phyloP scores from a whole-genome alignment of 2,113 vertebrate species.

The Nipponia nippon region DNA sequence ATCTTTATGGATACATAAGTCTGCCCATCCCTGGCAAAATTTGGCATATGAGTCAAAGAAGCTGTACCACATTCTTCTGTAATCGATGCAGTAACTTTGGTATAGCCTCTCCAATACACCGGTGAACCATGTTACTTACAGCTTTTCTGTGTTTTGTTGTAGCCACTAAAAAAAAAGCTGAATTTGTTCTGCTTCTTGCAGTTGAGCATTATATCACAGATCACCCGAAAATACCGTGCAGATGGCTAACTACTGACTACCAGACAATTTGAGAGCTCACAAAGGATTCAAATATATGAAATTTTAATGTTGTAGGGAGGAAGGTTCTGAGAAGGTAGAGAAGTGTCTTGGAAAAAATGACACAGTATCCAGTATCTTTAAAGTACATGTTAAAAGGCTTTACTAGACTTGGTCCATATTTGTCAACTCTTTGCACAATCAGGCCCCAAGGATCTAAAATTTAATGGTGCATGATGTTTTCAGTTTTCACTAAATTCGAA shows the following conservation, averaged over 20 bases:
- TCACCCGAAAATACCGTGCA: not conserved
- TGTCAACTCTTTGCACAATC: not conserved
- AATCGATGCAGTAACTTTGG: not conserved
- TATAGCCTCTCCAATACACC: not conserved
- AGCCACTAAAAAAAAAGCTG: not conserved
- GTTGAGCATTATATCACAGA: not conserved
- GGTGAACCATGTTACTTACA: not conserved
- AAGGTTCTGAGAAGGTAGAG: not conserved
- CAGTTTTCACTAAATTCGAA: not conserved
- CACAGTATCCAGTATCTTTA: not conserved
- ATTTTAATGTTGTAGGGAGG: not conserved
- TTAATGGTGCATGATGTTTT: not conserved
- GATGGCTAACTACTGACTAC: not conserved
- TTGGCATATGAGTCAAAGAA: not conserved
- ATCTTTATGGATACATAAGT: not conserved
- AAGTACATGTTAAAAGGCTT: not conserved
- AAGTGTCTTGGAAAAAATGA: not conserved
- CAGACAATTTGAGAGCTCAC: not conserved
- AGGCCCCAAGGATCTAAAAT: not conserved
- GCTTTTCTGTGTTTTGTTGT: not conserved
- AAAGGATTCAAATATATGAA: not conserved
- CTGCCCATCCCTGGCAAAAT: not conserved
- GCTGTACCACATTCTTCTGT: not conserved
- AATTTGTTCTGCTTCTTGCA: not conserved
- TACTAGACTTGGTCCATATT: not conserved